These are phyloP conservation scores for Sisor rabdophorus DNA, from an alignment of 2,113 vertebrate genomes.

Conservation along the genomic window DNA sequence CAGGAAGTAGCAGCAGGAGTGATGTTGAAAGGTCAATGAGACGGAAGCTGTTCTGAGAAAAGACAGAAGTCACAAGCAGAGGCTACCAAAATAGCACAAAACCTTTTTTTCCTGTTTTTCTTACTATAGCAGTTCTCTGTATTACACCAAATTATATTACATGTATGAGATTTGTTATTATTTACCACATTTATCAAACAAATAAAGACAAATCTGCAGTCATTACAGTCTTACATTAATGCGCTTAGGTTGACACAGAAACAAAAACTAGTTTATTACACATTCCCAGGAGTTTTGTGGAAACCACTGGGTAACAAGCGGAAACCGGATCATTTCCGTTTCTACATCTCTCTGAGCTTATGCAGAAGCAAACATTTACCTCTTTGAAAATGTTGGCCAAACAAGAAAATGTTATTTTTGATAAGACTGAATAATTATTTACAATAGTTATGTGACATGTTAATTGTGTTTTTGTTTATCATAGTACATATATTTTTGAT, in stretches of 20 bases:
- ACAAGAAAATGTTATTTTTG: neutral
- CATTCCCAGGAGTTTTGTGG: neutral
- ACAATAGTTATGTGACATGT: neutral
- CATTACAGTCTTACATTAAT: neutral
- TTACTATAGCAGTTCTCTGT: neutral
- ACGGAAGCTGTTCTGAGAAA: slow-evolving; percentile 17
- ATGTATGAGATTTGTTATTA: neutral
- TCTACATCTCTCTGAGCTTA: neutral
- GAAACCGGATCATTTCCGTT: neutral
- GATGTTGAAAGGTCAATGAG: slow-evolving; percentile 55
- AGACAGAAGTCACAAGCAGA: slow-evolving; percentile 18
- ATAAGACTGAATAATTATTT: neutral
- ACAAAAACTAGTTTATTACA: neutral
- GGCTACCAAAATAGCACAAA: slow-evolving; percentile 6
- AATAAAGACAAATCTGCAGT: neutral
- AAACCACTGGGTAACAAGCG: neutral
- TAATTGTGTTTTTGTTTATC: neutral
- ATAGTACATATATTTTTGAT: neutral
- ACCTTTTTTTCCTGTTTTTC: neutral
- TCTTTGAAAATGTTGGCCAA: neutral
- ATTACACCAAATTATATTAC: neutral
- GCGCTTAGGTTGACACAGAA: neutral
- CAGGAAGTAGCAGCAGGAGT: slow-evolving; percentile 44
- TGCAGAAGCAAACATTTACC: too few species aligned
- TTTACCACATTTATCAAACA: neutral